phyloP scores from a whole-genome alignment of 2,113 vertebrate genomes.

The Astatotilapia flaviijosephi region DNA sequence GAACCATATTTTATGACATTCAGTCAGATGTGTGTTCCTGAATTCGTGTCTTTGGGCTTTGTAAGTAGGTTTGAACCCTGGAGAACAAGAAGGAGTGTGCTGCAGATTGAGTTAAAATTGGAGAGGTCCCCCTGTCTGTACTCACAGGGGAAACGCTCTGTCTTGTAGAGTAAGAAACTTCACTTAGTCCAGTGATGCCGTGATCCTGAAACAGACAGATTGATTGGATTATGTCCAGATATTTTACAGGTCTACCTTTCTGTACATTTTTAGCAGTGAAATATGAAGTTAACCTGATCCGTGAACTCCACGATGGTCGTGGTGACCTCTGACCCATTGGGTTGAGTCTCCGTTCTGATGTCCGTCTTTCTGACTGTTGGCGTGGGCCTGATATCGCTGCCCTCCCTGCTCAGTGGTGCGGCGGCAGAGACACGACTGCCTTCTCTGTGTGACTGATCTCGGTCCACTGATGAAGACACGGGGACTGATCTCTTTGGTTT shows the following conservation, averaged over 20 bases:
- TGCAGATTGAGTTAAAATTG: conserved; percentile 17
- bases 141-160: conserved; percentile 75
- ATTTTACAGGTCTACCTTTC: neutral
- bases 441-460: conserved; percentile 60
- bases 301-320: conserved; percentile 74
- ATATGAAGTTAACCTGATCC: conserved; percentile 56
- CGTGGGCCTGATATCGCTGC: conserved; percentile 55
- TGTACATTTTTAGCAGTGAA: neutral
- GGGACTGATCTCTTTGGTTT: conserved; percentile 75
- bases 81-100: neutral
- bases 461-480: conserved; percentile 63
- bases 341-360: conserved; percentile 69
- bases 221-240: neutral
- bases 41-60: neutral
- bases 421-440: neutral
- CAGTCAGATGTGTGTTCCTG: neutral
- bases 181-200: conserved; percentile 51
- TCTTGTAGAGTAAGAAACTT: conserved; percentile 63
- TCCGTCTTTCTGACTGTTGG: conserved; percentile 65
- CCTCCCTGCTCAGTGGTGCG: conserved; percentile 60
- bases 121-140: conserved; percentile 2
- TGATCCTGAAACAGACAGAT: conserved; percentile 63
- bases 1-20: neutral
- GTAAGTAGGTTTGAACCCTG: conserved; percentile 10
- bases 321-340: conserved; percentile 75